phyloP scores from a whole-genome alignment of 2,888 invertebrate species.

The Trilocha varians region DNA sequence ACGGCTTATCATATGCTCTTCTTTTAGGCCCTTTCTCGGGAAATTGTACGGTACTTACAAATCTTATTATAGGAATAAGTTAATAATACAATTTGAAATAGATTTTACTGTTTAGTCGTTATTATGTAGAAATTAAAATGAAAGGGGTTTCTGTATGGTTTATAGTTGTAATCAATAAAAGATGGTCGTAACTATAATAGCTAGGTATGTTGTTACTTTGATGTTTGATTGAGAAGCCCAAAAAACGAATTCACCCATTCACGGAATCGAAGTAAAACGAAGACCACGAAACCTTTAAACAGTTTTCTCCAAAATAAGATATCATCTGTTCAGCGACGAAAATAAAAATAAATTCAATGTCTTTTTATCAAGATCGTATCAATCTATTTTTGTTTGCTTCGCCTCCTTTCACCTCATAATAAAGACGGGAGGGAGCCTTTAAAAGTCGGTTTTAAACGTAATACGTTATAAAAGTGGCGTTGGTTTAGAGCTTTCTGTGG shows the following conservation, averaged over 20 bases:
- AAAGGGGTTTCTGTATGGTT: no score
- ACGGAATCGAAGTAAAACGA: no score
- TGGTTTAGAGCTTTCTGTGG: slow-evolving; percentile 63
- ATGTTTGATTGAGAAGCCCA: no score
- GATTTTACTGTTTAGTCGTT: no score
- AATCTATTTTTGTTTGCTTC: slow-evolving; percentile 61
- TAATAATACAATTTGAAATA: no score
- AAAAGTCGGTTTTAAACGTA: slow-evolving; percentile 61
- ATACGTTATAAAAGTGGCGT: slow-evolving; percentile 63
- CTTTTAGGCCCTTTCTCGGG: slow-evolving; percentile 13
- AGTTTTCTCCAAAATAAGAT: not conserved
- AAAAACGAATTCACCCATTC: no score
- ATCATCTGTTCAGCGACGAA: not conserved
- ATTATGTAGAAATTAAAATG: no score
- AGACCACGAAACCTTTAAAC: no score
- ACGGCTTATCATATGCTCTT: slow-evolving; percentile 34
- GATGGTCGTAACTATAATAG: no score
- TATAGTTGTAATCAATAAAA: no score
- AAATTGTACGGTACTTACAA: slow-evolving; percentile 4
- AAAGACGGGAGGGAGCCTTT: slow-evolving; percentile 43
- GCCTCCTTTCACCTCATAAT: slow-evolving; percentile 44
- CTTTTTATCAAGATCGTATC: slow-evolving; percentile 51
- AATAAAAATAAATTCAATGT: slow-evolving; percentile 36
- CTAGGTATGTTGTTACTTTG: no score
- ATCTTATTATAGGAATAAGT: not conserved